These are phyloP conservation scores for Eupithecia exiguata DNA, from an alignment of 2,888 invertebrate species.

Conservation along the genomic window DNA sequence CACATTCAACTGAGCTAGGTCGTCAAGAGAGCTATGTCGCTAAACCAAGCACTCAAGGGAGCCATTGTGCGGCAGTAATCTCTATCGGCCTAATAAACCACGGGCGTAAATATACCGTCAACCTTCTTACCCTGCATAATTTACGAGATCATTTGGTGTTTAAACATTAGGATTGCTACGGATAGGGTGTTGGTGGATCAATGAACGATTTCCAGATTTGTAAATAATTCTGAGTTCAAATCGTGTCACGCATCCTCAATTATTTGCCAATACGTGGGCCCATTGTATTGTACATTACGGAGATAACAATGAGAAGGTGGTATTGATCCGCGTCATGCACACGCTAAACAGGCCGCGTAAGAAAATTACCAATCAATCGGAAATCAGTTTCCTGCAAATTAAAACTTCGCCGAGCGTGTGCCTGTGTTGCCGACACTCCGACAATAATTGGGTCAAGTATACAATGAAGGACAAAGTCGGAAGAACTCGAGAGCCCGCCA, in stretches of 20 bases:
- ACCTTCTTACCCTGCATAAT: slow-evolving; percentile 28
- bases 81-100: slow-evolving; percentile 23
- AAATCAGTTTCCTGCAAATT: slow-evolving; percentile 61
- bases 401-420: slow-evolving; percentile 57
- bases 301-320: slow-evolving; percentile 34
- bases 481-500: slow-evolving; percentile 51
- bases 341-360: slow-evolving; percentile 47
- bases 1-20: slow-evolving; percentile 22
- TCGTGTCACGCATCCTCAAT: slow-evolving; percentile 14
- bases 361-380: slow-evolving; percentile 61
- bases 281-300: slow-evolving; percentile 20
- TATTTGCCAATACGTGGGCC: slow-evolving; percentile 9
- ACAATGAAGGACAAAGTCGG: slow-evolving; percentile 64
- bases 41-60: slow-evolving; percentile 20
- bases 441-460: slow-evolving; percentile 76
- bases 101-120: slow-evolving; percentile 23
- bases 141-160: slow-evolving; percentile 22
- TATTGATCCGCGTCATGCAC: slow-evolving; percentile 39
- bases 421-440: slow-evolving; percentile 61
- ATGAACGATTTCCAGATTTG: slow-evolving; percentile 13
- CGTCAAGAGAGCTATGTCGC: slow-evolving; percentile 16
- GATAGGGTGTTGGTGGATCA: slow-evolving; percentile 21
- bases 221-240: slow-evolving; percentile 12
- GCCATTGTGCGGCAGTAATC: slow-evolving; percentile 19
- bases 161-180: slow-evolving; percentile 14